Base-by-base conservation (phyloP, 64 coral and sea anemone genomes). In the Pocillopora damicornis region DNA sequence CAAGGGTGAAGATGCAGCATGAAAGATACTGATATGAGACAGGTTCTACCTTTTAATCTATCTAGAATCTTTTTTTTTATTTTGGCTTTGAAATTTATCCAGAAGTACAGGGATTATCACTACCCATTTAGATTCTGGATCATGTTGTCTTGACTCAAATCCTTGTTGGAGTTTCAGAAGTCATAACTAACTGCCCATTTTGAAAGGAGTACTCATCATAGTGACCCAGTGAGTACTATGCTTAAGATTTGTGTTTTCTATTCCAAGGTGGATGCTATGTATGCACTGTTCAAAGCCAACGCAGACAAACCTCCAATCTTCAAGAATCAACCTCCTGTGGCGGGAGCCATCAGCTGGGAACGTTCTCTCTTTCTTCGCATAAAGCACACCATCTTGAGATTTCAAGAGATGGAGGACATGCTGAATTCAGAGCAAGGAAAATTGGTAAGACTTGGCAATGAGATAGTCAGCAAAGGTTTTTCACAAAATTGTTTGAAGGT, bases 321-420 rank as follows among this genome's bases (percentile, higher is more conserved):
- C 93, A 99, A 95, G 93, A 99, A 99, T 65, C 97, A 99, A 61
- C 97, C 97, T 10, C 97, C 97, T 59, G 97, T 99, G 12, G 93
- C 97, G 17, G 97, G 97, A 15, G 90, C 97, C 22, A 95, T 99
- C 42, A 92, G 90, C 75, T 99, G 97, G 97, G 97, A 99, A 79
- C 80, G 97, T 35, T 99, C 97, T 61, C 88, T 99, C 16, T 99
- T 99, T 57, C n/a, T 95, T 65, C 90, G 97, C 59, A 99, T 95
- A 42, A 99, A 99, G 77, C 90, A 91, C 59, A 99, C 97, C 64
- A 92, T 99, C 73, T 62, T 99, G 25, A 95, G 97, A 86, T 99
- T 99, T 74, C 97, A 99, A 86, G 97, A 99, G 45, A 99, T 99
- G 89, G 97, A 99, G 15, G 93, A 99, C 76, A 99, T 99, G 97